Evolutionary conservation across 2,888 invertebrate genomes (phyloP).

Genomic region (Noctua comes): DNA sequence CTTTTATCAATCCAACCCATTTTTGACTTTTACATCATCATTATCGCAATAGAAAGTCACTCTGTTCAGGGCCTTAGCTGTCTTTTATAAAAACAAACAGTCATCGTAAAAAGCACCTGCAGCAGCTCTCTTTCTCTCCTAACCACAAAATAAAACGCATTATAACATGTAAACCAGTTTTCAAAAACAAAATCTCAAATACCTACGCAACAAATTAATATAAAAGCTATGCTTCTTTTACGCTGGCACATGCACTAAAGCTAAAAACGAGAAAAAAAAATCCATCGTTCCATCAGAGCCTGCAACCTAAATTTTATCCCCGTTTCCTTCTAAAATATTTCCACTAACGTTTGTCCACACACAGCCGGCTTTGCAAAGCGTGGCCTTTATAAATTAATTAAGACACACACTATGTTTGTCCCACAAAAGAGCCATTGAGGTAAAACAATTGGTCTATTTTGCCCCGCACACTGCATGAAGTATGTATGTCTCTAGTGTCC

Average conservation of each 20-base stretch:
- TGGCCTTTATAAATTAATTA: constrained; percentile 72
- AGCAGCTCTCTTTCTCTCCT: too few species aligned
- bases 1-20: too few species aligned
- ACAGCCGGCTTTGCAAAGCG: constrained; percentile 39
- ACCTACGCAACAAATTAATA: background rate
- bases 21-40: too few species aligned
- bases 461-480: constrained; percentile 58
- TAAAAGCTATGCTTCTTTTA: background rate
- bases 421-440: constrained; percentile 74
- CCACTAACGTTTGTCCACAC: constrained; percentile 14
- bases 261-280: background rate
- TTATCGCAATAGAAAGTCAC: too few species aligned
- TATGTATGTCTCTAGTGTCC: constrained; percentile 53
- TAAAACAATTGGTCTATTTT: constrained; percentile 75
- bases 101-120: too few species aligned
- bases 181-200: background rate
- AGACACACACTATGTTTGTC: constrained; percentile 71
- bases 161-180: background rate
- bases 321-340: constrained; percentile 28
- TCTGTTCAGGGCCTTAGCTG: too few species aligned
- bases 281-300: background rate
- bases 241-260: background rate
- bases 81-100: too few species aligned
- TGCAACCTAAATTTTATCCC: constrained; percentile 10
- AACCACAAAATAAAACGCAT: background rate